Conservation (phyloP, 2,888 invertebrate genomes). For the Parnassius apollo region DNA sequence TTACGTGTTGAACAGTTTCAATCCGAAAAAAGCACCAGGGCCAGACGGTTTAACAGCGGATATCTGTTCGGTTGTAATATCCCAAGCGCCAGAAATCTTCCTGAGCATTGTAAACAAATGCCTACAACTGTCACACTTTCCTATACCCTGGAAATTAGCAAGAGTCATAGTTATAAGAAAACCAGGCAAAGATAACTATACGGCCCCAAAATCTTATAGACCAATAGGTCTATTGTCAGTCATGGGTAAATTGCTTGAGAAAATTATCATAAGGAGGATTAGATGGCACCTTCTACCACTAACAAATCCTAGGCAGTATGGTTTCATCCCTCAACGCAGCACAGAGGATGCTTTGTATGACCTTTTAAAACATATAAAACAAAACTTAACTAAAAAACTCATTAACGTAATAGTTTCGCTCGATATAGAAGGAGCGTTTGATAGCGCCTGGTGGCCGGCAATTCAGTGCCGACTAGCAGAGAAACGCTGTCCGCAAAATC, state of each 20-base stretch:
- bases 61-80: neutral
- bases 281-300: too few species aligned
- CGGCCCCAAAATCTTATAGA: neutral
- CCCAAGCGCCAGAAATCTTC: neutral
- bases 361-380: slow-evolving; percentile 14
- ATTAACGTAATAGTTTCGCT: slow-evolving; percentile 13
- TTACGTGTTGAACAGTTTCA: neutral
- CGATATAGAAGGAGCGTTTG: slow-evolving; percentile 32
- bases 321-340: slow-evolving; percentile 27
- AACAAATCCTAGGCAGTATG: too few species aligned
- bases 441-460: slow-evolving; percentile 34
- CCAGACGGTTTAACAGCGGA: neutral
- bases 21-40: neutral
- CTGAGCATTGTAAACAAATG: neutral
- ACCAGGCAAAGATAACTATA: neutral
- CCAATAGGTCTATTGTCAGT: neutral
- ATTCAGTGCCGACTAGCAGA: slow-evolving; percentile 10
- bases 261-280: slow-evolving; percentile 16
- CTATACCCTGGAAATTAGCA: neutral
- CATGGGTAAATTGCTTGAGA: neutral
- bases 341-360: slow-evolving; percentile 33
- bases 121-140: neutral
- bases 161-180: neutral
- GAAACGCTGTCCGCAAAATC: neutral
- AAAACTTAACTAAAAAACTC: slow-evolving; percentile 9